Evolutionary conservation across 2,888 invertebrate species (phyloP), one percentile per base, ranked within the genome.

Genomic region (Apodemia hepburni): DNA sequence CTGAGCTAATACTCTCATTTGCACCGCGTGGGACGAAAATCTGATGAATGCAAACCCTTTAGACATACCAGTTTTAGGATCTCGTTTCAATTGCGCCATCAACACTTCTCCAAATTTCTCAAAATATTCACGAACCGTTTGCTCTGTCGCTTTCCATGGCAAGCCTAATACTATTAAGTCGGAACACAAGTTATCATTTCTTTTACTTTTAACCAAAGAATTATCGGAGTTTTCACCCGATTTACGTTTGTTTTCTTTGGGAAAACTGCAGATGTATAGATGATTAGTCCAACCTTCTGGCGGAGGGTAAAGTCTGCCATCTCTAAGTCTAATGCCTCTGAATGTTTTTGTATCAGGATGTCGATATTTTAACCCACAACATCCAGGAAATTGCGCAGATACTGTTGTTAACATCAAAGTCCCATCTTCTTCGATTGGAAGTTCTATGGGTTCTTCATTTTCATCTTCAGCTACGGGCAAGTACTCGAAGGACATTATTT

Each of bases 31-130:
- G 70, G 97, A 97, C 63, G 96, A 96, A 92, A 99, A 99, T 73
- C 99, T 93, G 69, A 99, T 98, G 85, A 99, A 99, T 68, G 99
- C 99, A 88, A 99, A 99, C 62, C 99, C 99, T 90, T 99, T 99
- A 1, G 98, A 99, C 85, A 98, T 98, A 58, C 98, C 98, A 38
- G 98, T 97, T 84, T 93, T 93, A 11, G 96, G 94, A 85, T 98
- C 97, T 86, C 97, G 96, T 84, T 98, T 98, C 15, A 98, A 96
- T 93, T 99, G 98, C 64, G 98, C 98, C 98, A 99, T 98, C 66
- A 98, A 92, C 65, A 99, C 97, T 90, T 98, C 98, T 42, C 99
- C 99, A 91, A 97, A 99, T 70, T 97, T 96, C 81, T 98, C 98
- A 90, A 99, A 99, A 91, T 99, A 99, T 80, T 98, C 97, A 71